These are phyloP conservation scores for Pelosia muscerda DNA, from an alignment of 2,888 invertebrate species.

Conservation along the genomic window DNA sequence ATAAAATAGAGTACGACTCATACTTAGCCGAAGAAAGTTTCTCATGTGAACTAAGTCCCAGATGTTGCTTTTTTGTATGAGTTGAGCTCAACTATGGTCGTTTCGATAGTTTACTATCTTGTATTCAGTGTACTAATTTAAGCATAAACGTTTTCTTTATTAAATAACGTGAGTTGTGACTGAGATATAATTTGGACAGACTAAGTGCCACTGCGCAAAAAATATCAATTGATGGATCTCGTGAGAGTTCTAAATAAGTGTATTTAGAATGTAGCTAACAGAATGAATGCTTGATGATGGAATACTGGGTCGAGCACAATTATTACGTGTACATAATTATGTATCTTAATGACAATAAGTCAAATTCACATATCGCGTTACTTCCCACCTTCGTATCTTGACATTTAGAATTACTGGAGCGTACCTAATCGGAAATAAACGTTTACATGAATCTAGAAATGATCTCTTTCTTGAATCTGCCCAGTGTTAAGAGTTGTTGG, in stretches of 20 bases:
- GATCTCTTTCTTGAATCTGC: conserved; percentile 85
- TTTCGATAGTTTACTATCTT: neutral
- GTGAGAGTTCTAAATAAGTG: conserved; percentile 62
- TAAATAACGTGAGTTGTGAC: conserved; percentile 47
- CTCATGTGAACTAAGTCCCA: neutral
- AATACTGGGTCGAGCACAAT: conserved; percentile 84
- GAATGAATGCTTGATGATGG: conserved; percentile 58
- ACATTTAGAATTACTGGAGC: conserved; percentile 62
- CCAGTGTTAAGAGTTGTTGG: conserved; percentile 83
- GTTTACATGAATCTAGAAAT: conserved; percentile 83
- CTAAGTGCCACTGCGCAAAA: conserved; percentile 50
- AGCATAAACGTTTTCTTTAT: conserved; percentile 56
- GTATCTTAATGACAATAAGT: conserved; percentile 80
- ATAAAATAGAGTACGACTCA: neutral
- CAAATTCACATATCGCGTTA: conserved; percentile 80
- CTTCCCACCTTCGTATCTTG: conserved; percentile 73
- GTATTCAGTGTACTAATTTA: conserved; percentile 51
- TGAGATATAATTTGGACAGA: conserved; percentile 52
- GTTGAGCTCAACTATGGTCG: neutral
- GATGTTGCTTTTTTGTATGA: neutral
- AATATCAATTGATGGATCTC: conserved; percentile 70
- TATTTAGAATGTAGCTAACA: conserved; percentile 61
- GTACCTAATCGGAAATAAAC: conserved; percentile 58
- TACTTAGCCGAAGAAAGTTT: neutral
- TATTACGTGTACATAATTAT: conserved; percentile 73